These are phyloP conservation scores for Microcebus tavaratra DNA, from an alignment of 2,113 vertebrate species.

Conservation along the genomic window DNA sequence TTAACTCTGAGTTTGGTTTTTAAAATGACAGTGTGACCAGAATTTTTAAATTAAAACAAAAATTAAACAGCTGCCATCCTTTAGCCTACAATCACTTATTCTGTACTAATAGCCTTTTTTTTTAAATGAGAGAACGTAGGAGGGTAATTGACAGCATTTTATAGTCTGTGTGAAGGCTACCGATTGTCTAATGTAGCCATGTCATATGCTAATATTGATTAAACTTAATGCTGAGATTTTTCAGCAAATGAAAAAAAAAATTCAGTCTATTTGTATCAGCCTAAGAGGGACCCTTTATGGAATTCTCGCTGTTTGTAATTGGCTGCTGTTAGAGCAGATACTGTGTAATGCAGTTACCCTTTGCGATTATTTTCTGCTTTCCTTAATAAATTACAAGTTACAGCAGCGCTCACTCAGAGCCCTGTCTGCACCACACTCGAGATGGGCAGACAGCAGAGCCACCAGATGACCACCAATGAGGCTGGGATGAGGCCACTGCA, in stretches of 20 bases:
- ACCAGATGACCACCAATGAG: conserved; percentile 14
- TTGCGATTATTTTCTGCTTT: conserved; percentile 49
- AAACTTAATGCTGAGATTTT: conserved; percentile 50
- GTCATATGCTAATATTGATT: conserved; percentile 69
- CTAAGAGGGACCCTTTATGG: conserved; percentile 27
- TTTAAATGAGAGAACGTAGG: conserved; percentile 36
- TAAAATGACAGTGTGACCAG: conserved; percentile 41
- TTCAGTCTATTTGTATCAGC: conserved; percentile 34
- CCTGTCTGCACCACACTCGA: not conserved
- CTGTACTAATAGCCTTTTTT: conserved; percentile 65
- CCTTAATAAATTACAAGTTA: conserved; percentile 19
- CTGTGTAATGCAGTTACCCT: not conserved
- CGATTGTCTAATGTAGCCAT: conserved; percentile 55
- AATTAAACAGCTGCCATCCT: conserved; percentile 76
- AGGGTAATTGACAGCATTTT: conserved; percentile 72
- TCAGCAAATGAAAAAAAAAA: conserved; percentile 55
- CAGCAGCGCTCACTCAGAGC: not conserved
- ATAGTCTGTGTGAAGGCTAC: conserved; percentile 63
- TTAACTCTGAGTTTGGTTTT: conserved; percentile 34
- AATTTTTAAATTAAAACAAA: conserved; percentile 70
- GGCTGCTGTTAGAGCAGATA: conserved; percentile 22
- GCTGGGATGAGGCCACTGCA: not conserved
- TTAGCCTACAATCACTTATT: conserved; percentile 72
- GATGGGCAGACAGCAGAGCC: accelerated
- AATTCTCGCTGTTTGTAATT: conserved; percentile 50